A percentile compares a stretch with the other conserved stretches of the same genome.
Evolutionary conservation across 2,797 vertebrate genomes (phyloP).

Genomic region (Selene dorsalis): DNA sequence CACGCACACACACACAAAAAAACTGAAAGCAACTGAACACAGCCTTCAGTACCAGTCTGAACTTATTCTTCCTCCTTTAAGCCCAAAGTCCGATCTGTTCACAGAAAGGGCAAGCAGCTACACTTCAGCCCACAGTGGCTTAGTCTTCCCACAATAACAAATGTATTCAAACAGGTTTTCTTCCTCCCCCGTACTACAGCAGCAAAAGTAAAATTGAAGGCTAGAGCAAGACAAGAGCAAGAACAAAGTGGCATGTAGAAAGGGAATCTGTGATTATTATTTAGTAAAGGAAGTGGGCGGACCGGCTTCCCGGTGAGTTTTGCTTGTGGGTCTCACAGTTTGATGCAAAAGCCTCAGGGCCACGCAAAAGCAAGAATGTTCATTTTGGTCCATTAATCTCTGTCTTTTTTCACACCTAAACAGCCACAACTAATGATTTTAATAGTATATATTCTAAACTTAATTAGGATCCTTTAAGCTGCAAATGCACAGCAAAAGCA

Average conservation of each 20-base stretch:
- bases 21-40: slow-evolving; percentile 29
- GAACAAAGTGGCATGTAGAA: slow-evolving; percentile 25
- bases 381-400: slow-evolving; percentile 18
- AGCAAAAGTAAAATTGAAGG: slow-evolving; percentile 44
- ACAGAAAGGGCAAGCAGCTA: slow-evolving; percentile 43
- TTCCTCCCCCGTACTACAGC: slow-evolving; percentile 15
- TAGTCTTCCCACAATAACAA: slow-evolving; percentile 17
- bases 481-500: slow-evolving; percentile 36
- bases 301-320: slow-evolving; percentile 45
- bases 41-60: slow-evolving; percentile 24
- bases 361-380: slow-evolving; percentile 37
- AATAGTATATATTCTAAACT: slow-evolving; percentile 36
- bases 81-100: slow-evolving; percentile 34
- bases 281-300: slow-evolving; percentile 56
- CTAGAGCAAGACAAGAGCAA: slow-evolving; percentile 39
- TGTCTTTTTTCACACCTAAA: slow-evolving; percentile 40
- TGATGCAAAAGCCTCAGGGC: slow-evolving; percentile 28
- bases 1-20: slow-evolving; percentile 9
- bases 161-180: slow-evolving; percentile 40
- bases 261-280: slow-evolving; percentile 59
- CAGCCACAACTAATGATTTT: slow-evolving; percentile 35
- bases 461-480: slow-evolving; percentile 37
- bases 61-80: slow-evolving; percentile 21
- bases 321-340: slow-evolving; percentile 38
- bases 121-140: slow-evolving; percentile 8